Evolutionary conservation across 1,140 invertebrate genomes (phyloP), one percentile per base, ranked within the genome.

Genomic region (Drosophila kikkawai): DNA sequence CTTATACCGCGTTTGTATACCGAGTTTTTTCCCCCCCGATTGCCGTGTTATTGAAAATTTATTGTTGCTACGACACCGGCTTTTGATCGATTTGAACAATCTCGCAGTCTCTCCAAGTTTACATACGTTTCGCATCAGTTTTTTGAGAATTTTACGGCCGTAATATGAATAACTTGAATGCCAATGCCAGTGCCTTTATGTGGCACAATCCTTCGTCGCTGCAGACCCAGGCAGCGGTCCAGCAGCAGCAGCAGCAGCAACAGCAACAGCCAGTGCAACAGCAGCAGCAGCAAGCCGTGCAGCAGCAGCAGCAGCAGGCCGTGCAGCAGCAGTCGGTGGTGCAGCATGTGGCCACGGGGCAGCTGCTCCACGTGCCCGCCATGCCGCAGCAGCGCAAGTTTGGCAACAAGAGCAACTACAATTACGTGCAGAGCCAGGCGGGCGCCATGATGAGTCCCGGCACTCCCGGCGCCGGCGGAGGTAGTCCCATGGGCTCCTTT

Each of bases 161-260:
- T 12, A 53, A 4, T 15, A 88, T 88, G 84, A 87, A 90, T n/a
- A 88, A 88, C 56, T 32, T 83, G 37, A 86, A 86, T 47, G 60
- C 67, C 13, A 87, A 87, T 26, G 68, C 70, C 19, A 69, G 47
- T 47, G 70, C 79, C 15, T 87, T 84, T 50, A 29, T 87, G 69
- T 87, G 84, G 84, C 71, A 80, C 55, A 55, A 67, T 45, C 37
- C 63, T 12, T 64, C 64, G 11, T n/a, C 56, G 47, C 3, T 59
- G 34, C 67, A 47, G 37, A 13, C 13, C 4, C 45, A 48, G 0
- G 2, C 44, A 3, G 7, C 45, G 12, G 45, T 47, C 7, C 45
- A 32, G 22, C 70, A 69, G 44, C 65, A 47, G 13, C 61, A 53
- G 32, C 48, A 32, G 34, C 69, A 59, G 5, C 59, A 41, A 11